Percentiles rank a stretch among this genome's conserved stretches.
These are phyloP conservation scores for Copsychus sechellarum DNA, from an alignment of 2,113 vertebrate genomes.

Conservation along the genomic window DNA sequence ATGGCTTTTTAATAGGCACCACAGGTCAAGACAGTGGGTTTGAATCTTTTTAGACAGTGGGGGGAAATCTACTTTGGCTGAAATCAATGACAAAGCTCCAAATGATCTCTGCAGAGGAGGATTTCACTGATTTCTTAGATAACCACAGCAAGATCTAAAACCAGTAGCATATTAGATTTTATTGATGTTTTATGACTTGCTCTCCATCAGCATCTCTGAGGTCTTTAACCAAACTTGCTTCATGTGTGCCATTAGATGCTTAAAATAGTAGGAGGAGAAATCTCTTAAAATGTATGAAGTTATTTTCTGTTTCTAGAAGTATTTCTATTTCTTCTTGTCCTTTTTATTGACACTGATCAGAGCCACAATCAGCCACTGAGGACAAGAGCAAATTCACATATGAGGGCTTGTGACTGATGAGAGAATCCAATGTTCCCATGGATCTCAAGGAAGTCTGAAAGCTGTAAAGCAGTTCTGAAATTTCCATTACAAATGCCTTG, in stretches of 20 bases:
- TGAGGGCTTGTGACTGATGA: not conserved
- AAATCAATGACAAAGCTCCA: not conserved
- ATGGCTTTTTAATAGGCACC: conserved; percentile 46
- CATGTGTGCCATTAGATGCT: not conserved
- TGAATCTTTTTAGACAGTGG: not conserved
- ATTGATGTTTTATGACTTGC: not conserved
- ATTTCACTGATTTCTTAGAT: not conserved
- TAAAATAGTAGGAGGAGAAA: not conserved
- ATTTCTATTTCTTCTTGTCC: not conserved
- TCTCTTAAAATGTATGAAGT: not conserved
- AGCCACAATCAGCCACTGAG: not conserved
- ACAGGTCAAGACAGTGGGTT: not conserved
- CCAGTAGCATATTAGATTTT: not conserved
- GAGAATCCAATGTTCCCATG: not conserved
- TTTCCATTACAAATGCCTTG: conserved; percentile 24
- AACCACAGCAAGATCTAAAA: not conserved
- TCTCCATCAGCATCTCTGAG: not conserved
- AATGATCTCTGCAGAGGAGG: not conserved
- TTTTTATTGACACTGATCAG: not conserved
- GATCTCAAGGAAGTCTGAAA: not conserved
- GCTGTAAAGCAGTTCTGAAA: conserved; percentile 30
- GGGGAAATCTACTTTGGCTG: not conserved
- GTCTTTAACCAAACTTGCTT: not conserved
- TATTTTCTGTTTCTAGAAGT: not conserved
- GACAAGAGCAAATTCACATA: not conserved